These are phyloP conservation scores for Coelinius sp. DNA, from an alignment of 2,888 invertebrate species.

Conservation along the genomic window DNA sequence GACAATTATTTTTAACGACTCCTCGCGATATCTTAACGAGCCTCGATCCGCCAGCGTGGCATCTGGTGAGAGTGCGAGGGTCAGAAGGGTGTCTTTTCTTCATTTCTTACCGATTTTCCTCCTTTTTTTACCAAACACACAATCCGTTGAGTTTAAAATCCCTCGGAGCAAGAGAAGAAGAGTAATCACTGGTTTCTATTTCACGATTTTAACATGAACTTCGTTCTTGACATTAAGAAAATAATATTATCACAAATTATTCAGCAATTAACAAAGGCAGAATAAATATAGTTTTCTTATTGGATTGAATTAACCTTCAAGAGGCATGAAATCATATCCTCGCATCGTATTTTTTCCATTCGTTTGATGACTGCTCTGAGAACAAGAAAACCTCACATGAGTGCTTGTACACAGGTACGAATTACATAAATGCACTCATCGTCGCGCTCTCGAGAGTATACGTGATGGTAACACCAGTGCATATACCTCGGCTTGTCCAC, in stretches of 20 bases:
- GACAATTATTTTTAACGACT: conserved; percentile 70
- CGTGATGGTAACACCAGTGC: conserved; percentile 33
- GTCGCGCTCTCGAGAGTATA: conserved; percentile 20
- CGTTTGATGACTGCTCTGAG: background rate
- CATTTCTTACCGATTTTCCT: conserved; percentile 25
- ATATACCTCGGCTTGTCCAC: conserved; percentile 24
- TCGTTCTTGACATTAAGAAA: too few relatives aligned
- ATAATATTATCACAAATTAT: too few relatives aligned
- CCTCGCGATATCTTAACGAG: conserved; percentile 63
- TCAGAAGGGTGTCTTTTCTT: conserved; percentile 45
- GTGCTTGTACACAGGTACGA: conserved; percentile 17
- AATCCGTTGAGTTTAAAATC: background rate
- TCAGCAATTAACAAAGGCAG: too few relatives aligned
- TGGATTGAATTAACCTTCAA: too few relatives aligned
- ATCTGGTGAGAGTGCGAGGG: conserved; percentile 41
- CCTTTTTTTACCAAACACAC: conserved; percentile 22
- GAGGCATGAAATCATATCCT: too few relatives aligned
- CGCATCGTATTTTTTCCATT: background rate
- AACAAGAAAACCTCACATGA: background rate
- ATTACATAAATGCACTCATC: conserved; percentile 31
- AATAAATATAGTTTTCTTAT: too few relatives aligned
- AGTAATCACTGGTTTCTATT: too few relatives aligned
- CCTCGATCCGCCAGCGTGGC: conserved; percentile 61
- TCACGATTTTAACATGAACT: too few relatives aligned
- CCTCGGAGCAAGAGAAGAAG: background rate